Percentiles rank a stretch among this genome's conserved stretches.
Evolutionary conservation across 2,888 invertebrate species (phyloP).

Genomic region (Sympetrum striolatum): DNA sequence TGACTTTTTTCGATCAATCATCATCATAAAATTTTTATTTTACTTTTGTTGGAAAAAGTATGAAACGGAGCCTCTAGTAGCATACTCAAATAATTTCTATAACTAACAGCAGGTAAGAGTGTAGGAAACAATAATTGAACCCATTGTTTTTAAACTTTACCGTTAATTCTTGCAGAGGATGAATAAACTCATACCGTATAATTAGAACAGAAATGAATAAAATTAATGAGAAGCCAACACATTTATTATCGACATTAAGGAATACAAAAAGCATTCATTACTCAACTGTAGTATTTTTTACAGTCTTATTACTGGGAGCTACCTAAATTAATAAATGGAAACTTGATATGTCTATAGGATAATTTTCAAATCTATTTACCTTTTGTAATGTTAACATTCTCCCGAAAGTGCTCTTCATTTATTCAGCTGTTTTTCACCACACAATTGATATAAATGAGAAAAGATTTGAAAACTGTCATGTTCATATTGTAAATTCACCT

Average conservation of each 20-base stretch:
- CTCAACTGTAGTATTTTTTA: conserved; percentile 48
- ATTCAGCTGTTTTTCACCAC: conserved; percentile 32
- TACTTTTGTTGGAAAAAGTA: no score
- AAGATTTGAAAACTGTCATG: conserved; percentile 31
- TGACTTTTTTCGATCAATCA: no score
- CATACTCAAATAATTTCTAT: no score
- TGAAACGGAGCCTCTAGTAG: no score
- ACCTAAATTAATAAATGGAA: conserved; percentile 49
- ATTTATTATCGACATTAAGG: conserved; percentile 51
- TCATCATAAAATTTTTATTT: no score
- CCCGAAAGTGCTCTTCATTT: conserved; percentile 44
- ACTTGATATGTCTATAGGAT: conserved; percentile 48
- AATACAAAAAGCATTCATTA: conserved; percentile 51
- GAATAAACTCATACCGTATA: no score
- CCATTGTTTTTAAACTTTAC: no score
- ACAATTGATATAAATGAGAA: conserved; percentile 28
- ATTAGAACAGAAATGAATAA: background rate
- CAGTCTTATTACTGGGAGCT: conserved; percentile 49
- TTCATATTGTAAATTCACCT: conserved; percentile 15
- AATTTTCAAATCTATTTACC: conserved; percentile 43
- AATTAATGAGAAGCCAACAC: conserved; percentile 48
- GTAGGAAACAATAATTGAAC: no score
- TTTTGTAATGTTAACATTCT: conserved; percentile 45
- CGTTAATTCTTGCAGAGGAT: no score
- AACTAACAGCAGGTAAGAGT: no score